Base-by-base conservation (phyloP, 2,797 vertebrate species). In the Borostomias antarcticus region DNA sequence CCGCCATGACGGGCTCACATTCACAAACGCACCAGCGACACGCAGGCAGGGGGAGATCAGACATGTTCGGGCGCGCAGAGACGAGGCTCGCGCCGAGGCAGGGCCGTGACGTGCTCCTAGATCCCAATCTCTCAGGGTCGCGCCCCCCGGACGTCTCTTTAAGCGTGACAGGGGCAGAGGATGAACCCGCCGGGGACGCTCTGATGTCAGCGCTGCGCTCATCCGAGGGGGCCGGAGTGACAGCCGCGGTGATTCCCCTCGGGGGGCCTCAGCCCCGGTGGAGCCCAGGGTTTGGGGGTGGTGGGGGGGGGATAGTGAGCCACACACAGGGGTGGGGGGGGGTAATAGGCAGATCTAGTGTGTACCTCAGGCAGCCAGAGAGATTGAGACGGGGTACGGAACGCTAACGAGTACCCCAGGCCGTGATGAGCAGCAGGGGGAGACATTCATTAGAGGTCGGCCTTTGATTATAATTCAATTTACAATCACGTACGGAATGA, bases 111-210 rank as follows among this genome's bases (percentile, higher is more conserved):
- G n/a, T 1, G 5, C 40, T 48, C 30, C 40, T 47, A 45, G 64
- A 66, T 66, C 47, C 26, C n/a, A n/a, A 47, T 71, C 63, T 81
- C 77, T 84, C 50, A 60, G 52, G 75, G 76, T 78, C 80, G n/a
- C 73, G 64, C 50, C 67, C 66, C 62, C 48, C 60, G 72, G 74
- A 83, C 80, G 77, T 82, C 11, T 53, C 69, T 8, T 25, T 10
- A n/a, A 25, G 48, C 35, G 17, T 15, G 25, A 15, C 23, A 13
- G 37, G 58, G 23, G 58, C 23, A 2, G 23, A 29, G 76, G 45
- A 28, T n/a, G 15, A 26, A 17, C 13, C 40, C 40, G 5, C 15
- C 40, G 7, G 40, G 17, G 40, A 45, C n/a, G 40, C 40, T 45
- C 13, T 1, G 1, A 3, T 45, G 40, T 45, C 17, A n/a, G n/a